Base-by-base conservation (phyloP, 2,113 vertebrate genomes). In the Dissostichus mawsoni region DNA sequence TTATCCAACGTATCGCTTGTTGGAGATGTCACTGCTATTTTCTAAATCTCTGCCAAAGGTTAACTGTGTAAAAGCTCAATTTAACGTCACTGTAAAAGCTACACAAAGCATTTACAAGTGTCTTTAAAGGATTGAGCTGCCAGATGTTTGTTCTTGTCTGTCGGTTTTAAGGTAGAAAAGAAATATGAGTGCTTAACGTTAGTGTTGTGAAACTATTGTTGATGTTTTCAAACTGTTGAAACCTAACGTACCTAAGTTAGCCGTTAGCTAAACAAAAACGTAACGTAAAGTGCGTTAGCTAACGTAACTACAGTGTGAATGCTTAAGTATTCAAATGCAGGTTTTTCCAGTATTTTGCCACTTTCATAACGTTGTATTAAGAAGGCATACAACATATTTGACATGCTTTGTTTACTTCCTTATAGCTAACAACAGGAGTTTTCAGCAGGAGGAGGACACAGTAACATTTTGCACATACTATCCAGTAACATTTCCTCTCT, bases 61-160 rank as follows among this genome's bases (percentile, higher is more conserved):
- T 1, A 6, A 53, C 33, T n/a, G 14, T 45, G 25, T 66, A 20
- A 79, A 58, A 80, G 47, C n/a, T 80, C 71, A 77, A 65, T 71
- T 41, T 77, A 68, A 77, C 53, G 50, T 69, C 33, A 17, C 20
- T 16, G 47, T 50, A n/a, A 74, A 36, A 66, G 55, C 57, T 23
- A 5, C 36, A 52, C 48, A 65, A 65, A 7, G 1, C 25, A 82
- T 68, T 41, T 41, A 58, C 55, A 59, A 52, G 62, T 62, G 41
- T 36, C 14, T 53, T 45, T 75, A 51, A 47, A 59, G 25, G 2
- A 29, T 76, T 25, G 8, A 65, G 16, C 8, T 53, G 3, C 0
- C 13, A 41, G n/a, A 7, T 52, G 3, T n/a, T 11, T 29, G 0
- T 50, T 20, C 0, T 14, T 20, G 1, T 47, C 14, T 47, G 1